phyloP scores from a whole-genome alignment of 2,888 invertebrate genomes.

The Autographa pulchrina region DNA sequence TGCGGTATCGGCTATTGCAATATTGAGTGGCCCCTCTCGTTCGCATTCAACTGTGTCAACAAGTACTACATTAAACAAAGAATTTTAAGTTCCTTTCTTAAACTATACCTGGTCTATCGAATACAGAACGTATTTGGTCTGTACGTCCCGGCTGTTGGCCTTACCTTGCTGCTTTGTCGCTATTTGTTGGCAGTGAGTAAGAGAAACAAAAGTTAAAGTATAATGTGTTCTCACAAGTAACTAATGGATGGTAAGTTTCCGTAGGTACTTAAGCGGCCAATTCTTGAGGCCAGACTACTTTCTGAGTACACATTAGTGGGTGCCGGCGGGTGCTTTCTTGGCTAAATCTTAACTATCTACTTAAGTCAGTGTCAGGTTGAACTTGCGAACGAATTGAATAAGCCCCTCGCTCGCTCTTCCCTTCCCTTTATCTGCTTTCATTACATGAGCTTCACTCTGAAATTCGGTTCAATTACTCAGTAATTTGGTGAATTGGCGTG shows the following conservation, averaged over 20 bases:
- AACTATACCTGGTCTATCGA: slow-evolving; percentile 13
- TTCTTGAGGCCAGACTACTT: slow-evolving; percentile 84
- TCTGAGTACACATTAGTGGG: slow-evolving; percentile 86
- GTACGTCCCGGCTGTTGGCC: slow-evolving; percentile 51
- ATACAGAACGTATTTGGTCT: slow-evolving; percentile 43
- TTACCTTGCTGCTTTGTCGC: slow-evolving; percentile 60
- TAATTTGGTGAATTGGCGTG: slow-evolving; percentile 84
- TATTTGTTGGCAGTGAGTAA: slow-evolving; percentile 73
- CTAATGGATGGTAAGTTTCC: slow-evolving; percentile 86
- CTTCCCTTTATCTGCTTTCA: slow-evolving; percentile 84
- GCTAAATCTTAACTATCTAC: slow-evolving; percentile 87
- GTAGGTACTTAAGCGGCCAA: slow-evolving; percentile 85
- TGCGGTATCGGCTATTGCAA: slow-evolving; percentile 70
- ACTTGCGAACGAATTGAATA: slow-evolving; percentile 82
- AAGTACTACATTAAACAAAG: slow-evolving; percentile 46
- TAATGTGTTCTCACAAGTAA: slow-evolving; percentile 85
- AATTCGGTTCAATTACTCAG: slow-evolving; percentile 85
- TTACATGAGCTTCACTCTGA: slow-evolving; percentile 84
- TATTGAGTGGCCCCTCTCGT: slow-evolving; percentile 60
- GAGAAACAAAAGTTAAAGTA: slow-evolving; percentile 84
- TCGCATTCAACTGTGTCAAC: slow-evolving; percentile 54
- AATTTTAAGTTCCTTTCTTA: slow-evolving; percentile 42
- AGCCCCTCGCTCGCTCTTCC: slow-evolving; percentile 75
- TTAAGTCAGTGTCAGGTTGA: slow-evolving; percentile 82
- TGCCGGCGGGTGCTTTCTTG: slow-evolving; percentile 77